A percentile compares a stretch with the other conserved stretches of the same genome.
Evolutionary conservation across 2,888 invertebrate species (phyloP).

Genomic region (Eristalis intricaria): DNA sequence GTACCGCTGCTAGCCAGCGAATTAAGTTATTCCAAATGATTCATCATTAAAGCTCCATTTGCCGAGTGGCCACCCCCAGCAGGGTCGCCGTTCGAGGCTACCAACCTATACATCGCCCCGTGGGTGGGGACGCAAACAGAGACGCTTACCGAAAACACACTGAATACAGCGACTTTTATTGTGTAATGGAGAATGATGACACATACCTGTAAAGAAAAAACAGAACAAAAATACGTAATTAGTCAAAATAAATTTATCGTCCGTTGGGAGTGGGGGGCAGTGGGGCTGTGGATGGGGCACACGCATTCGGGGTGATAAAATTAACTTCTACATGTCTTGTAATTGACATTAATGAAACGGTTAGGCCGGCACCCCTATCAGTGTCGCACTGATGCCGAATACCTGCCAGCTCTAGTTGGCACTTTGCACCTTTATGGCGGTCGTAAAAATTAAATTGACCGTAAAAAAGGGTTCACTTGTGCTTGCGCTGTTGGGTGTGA

Average conservation of each 20-base stretch:
- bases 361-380: constrained; percentile 6
- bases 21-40: constrained; percentile 35
- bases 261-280: neutral
- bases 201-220: constrained; percentile 56
- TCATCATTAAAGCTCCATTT: constrained; percentile 40
- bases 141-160: neutral
- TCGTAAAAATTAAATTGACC: constrained; percentile 57
- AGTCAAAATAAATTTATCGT: constrained; percentile 52
- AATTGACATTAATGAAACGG: constrained; percentile 42
- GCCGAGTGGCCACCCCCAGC: neutral
- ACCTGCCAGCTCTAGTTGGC: constrained; percentile 14
- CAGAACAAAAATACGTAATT: constrained; percentile 38
- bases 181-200: constrained; percentile 49
- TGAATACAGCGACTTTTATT: constrained; percentile 30
- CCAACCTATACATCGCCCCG: constrained; percentile 1
- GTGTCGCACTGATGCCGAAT: neutral
- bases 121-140: neutral
- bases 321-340: constrained; percentile 44
- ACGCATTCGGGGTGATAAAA: constrained; percentile 24
- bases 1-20: neutral
- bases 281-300: neutral
- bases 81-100: neutral
- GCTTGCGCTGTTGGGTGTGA: neutral
- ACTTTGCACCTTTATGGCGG: constrained; percentile 57
- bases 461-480: constrained; percentile 25